Evolutionary conservation across 1,140 invertebrate genomes (phyloP).

Genomic region (Drosophila orosa): DNA sequence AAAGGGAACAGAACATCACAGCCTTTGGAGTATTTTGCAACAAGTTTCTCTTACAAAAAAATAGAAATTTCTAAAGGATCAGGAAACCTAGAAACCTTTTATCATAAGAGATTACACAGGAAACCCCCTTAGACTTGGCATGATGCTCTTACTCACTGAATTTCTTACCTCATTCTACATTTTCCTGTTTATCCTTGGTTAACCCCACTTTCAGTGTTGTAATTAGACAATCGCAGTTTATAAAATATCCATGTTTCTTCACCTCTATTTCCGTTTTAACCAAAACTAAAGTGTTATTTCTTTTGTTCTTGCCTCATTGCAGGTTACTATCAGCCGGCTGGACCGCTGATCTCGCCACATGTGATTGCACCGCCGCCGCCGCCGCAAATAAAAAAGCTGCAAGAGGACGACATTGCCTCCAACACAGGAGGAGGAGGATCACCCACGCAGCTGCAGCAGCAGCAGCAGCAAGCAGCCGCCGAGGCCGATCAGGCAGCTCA

Average conservation of each 20-base stretch:
- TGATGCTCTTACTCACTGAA: too few species aligned
- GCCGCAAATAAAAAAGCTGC: conserved; percentile 54
- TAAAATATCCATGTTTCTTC: too few species aligned
- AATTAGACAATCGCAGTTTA: too few species aligned
- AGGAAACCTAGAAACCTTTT: too few species aligned
- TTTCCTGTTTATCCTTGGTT: too few species aligned
- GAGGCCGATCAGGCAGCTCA: conserved; percentile 52
- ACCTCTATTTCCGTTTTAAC: background rate
- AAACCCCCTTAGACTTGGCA: too few species aligned
- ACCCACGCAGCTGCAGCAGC: conserved; percentile 44
- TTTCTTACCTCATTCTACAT: too few species aligned
- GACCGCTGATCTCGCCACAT: conserved; percentile 91
- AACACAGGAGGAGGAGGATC: conserved; percentile 56
- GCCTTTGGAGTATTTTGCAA: background rate
- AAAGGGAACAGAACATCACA: background rate
- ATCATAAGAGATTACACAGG: too few species aligned
- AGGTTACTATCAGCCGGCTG: conserved; percentile 95
- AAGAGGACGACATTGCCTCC: conserved; percentile 65
- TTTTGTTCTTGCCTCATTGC: conserved; percentile 79
- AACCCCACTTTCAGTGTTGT: too few species aligned
- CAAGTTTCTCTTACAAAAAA: background rate
- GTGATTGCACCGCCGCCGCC: conserved; percentile 85
- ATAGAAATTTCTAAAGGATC: background rate
- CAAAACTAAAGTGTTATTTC: conserved; percentile 6
- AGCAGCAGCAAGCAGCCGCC: conserved; percentile 35